Evolutionary conservation across 2,797 vertebrate species (phyloP), one percentile per base, ranked within the genome.

Genomic region (Hippopotamyrus pictus): DNA sequence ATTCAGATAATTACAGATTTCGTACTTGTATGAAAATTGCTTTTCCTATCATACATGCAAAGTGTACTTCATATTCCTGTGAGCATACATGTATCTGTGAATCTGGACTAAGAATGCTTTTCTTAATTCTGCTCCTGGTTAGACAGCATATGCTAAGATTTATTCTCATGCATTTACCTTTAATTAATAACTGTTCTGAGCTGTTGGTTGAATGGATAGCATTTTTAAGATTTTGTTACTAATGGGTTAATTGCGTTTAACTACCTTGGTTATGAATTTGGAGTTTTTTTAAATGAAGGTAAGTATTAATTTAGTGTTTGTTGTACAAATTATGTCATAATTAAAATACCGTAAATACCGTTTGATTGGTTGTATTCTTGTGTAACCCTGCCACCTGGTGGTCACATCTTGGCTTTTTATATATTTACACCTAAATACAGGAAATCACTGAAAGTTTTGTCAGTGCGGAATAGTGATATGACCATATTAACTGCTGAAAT

Each of bases 371-470:
- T 84, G 46, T 48, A n/a, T 25, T 37, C 48, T 41, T 79, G 19
- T 89, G 29, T 14, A 37, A 37, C 86, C 17, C 65, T 89, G 83
- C 62, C 90, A 90, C 25, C 90, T 90, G 85, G 90, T 89, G 76
- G 57, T 59, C 19, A n/a, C 9, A 84, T 79, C 8, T 41, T 83
- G 22, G 44, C 41, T 44, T 11, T 57, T 89, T 22, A 48, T 22
- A 48, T 6, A 37, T 62, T 11, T 7, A 85, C 54, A 9, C 50
- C 46, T 37, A 85, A 12, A 37, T 73, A 33, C 53, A 41, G 29
- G 73, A 51, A 5, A 14, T 85, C 2, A 2, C 46, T 12, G 48
- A 51, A 53, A 48, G n/a, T 12, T 41, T 2, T 37, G 48, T 46
- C 37, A 89, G 53, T 84, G 41, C 48, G 19, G 25, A 17, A 76